phyloP scores from a whole-genome alignment of 2,888 invertebrate species.

The Ichneumon xanthorius region DNA sequence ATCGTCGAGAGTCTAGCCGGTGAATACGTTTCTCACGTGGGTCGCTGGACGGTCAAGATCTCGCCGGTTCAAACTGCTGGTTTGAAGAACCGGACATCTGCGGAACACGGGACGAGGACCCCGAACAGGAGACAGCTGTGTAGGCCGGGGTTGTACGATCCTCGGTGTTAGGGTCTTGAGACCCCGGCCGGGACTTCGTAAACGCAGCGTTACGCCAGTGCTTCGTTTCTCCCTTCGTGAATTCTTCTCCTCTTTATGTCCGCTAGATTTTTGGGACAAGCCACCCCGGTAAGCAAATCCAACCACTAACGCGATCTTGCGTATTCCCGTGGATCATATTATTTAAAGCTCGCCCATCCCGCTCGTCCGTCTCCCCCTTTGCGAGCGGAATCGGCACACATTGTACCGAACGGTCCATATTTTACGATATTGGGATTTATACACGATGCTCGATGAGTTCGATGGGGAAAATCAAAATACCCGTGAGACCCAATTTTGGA shows the following conservation, averaged over 20 bases:
- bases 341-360: slow-evolving; percentile 46
- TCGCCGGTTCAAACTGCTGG: slow-evolving; percentile 44
- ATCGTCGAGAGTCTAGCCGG: slow-evolving; percentile 46
- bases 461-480: slow-evolving; percentile 73
- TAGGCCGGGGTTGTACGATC: slow-evolving; percentile 50
- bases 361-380: slow-evolving; percentile 31
- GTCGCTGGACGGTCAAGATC: slow-evolving; percentile 60
- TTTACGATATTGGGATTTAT: slow-evolving; percentile 66
- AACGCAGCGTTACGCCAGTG: slow-evolving; percentile 52
- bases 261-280: slow-evolving; percentile 45
- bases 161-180: slow-evolving; percentile 50
- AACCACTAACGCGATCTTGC: slow-evolving; percentile 63
- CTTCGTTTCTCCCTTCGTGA: slow-evolving; percentile 47
- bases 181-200: slow-evolving; percentile 20
- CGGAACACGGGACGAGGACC: slow-evolving; percentile 77
- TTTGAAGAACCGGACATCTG: slow-evolving; percentile 81
- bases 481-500: slow-evolving; percentile 76
- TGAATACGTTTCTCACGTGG: slow-evolving; percentile 69
- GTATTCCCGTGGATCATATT: slow-evolving; percentile 54
- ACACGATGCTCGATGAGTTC: neutral
- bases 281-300: slow-evolving; percentile 69
- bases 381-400: slow-evolving; percentile 31
- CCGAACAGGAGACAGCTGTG: slow-evolving; percentile 67
- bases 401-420: slow-evolving; percentile 64
- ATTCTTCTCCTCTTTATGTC: slow-evolving; percentile 27